Base-by-base conservation (phyloP, 2,113 vertebrate species). In the Monopterus albus region DNA sequence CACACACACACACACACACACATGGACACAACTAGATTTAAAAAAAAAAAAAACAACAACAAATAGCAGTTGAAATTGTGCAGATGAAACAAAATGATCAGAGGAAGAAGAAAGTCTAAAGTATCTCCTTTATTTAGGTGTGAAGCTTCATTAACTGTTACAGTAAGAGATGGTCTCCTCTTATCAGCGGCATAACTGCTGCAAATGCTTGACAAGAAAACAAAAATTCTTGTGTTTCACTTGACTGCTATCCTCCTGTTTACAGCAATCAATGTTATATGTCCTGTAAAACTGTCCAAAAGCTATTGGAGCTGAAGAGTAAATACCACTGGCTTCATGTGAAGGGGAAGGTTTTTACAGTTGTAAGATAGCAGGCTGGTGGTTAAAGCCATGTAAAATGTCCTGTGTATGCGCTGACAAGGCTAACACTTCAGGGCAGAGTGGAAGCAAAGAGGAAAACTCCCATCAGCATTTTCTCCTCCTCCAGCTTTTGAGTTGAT, bases 401-500 rank as follows among this genome's bases (percentile, higher is more conserved):
- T n/a, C 56, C 68, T 75, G 58, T 49, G 52, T 65, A 56, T 14
- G 57, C 58, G 72, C 78, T 87, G 89, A 89, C 89, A 86, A 71
- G 70, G 26, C 52, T 2, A 69, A 77, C 66, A 68, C 81, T 86
- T 69, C 7, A 15, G 76, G 83, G 66, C 83, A 75, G 64, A 75
- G 75, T 39, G 59, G 65, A 81, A 45, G 68, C 78, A 81, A 52
- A 68, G 71, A 61, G 85, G 81, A 85, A 91, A 90, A 75, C 86
- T 84, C 78, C 84, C 82, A 83, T 91, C 89, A 91, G 88, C 89
- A 67, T 67, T 90, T 92, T 88, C 79, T 84, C 83, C 89, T 86
- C 80, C 89, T 84, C 77, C 79, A 78, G 84, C 81, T 83, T 83
- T 78, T 83, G 51, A 40, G 53, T 72, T 90, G 87, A 91, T 90